Evolutionary conservation across 2,888 invertebrate genomes (phyloP), one percentile per base, ranked within the genome.

Genomic region (Caenorhabditis drosophilae): DNA sequence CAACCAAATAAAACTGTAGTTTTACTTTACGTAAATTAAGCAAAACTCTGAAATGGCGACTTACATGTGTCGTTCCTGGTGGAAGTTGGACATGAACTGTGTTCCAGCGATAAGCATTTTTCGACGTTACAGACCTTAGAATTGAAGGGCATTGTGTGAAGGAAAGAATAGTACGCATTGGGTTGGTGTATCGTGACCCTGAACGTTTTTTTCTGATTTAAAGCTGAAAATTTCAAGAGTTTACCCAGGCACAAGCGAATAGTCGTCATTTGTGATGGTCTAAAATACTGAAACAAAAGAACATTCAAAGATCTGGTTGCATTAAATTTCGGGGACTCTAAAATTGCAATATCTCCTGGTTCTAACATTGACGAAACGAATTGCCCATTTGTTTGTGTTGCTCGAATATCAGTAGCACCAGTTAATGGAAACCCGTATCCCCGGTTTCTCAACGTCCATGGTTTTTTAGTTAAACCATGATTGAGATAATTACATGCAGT

Each of bases 401-500:
- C 77, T 42, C 76, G 48, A 35, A 81, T 71, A 59, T 81, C 81
- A 2, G 79, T 80, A 3, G 70, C 61, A 26, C 78, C 70, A 11
- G 75, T 75, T n/a, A 81, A 46, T 6, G 81, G 81, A 63, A 75
- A 81, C 2, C 81, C 81, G 62, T 81, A 81, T 12, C 77, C 74
- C 44, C 73, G 48, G 34, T 77, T 81, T 38, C 81, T 58, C 53
- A 81, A 45, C 6, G 81, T 81, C 81, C 81, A 81, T 22, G 81
- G 81, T 47, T 79, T 80, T 50, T 81, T 81, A 2, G 81, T 81
- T 27, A 81, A 54, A 0, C 81, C 81, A 50, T 81, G 81, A 40
- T 81, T 81, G 27, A 81, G 56, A 26, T 81, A 81, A 52, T 80
- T 77, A 55, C 81, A 81, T 0, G 81, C 81, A 45, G 75, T 80